A percentile compares a stretch with the other conserved stretches of the same genome.
phyloP scores from a whole-genome alignment of 2,888 invertebrate genomes.

The Himalopsyche tibetana region DNA sequence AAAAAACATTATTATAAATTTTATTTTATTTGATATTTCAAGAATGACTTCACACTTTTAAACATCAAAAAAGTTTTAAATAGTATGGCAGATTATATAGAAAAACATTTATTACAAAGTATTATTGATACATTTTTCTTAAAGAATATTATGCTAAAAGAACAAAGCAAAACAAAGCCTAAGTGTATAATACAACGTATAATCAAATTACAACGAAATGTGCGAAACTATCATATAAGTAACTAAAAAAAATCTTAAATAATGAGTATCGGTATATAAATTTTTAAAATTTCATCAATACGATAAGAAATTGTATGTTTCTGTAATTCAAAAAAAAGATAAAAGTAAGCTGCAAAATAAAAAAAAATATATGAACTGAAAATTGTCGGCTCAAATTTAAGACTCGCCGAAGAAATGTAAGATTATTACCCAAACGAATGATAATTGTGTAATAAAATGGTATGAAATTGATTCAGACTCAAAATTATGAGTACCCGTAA shows the following conservation, averaged over 20 bases:
- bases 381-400: too few relatives aligned
- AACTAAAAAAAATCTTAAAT: constrained; percentile 47
- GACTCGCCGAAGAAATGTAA: too few relatives aligned
- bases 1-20: background rate
- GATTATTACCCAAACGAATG: background rate
- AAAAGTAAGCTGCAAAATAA: too few relatives aligned
- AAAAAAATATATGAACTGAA: too few relatives aligned
- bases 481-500: constrained; percentile 47
- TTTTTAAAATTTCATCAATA: background rate
- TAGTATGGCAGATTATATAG: constrained; percentile 1
- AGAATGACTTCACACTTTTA: background rate
- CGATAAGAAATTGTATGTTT: background rate
- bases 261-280: constrained; percentile 60
- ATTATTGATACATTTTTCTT: too few relatives aligned
- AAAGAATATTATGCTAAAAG: background rate
- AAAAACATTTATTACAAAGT: background rate
- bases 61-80: background rate
- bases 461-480: constrained; percentile 30
- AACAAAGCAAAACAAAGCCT: background rate
- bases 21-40: constrained; percentile 2
- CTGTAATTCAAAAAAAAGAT: background rate
- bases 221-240: constrained; percentile 8
- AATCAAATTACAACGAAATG: constrained; percentile 26
- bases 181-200: constrained; percentile 25
- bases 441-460: background rate